Percentiles rank a stretch among this genome's conserved stretches.
phyloP scores from a whole-genome alignment of 2,797 vertebrate species.

The Sebastes goodei region DNA sequence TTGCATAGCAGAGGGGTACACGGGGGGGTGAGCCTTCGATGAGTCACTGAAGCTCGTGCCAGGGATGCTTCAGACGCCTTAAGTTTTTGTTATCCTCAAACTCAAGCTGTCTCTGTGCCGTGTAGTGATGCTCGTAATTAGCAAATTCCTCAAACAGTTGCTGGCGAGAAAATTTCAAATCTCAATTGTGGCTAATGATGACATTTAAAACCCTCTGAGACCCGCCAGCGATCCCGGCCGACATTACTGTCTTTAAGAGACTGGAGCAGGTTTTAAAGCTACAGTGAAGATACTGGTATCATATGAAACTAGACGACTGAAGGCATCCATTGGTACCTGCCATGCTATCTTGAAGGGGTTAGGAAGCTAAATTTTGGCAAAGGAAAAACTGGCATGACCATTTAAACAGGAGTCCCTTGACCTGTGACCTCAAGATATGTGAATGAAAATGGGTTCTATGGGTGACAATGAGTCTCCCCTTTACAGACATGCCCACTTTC shows the following conservation, averaged over 20 bases:
- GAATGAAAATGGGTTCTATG: too few species aligned
- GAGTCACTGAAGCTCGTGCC: slow-evolving; percentile 10
- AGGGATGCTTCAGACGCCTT: slow-evolving; percentile 1
- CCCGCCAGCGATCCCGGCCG: too few species aligned
- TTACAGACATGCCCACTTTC: too few species aligned
- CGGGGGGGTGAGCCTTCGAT: slow-evolving; percentile 35
- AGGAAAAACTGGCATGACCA: too few species aligned
- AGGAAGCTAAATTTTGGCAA: too few species aligned
- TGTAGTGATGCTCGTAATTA: background rate
- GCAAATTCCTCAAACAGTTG: background rate
- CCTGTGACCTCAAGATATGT: too few species aligned
- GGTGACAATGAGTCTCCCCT: too few species aligned
- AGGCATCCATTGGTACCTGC: too few species aligned
- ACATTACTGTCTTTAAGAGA: background rate
- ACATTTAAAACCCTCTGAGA: background rate
- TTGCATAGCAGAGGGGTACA: slow-evolving; percentile 48
- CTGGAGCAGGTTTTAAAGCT: background rate
- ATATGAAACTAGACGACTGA: too few species aligned
- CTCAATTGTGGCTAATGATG: background rate
- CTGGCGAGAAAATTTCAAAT: background rate
- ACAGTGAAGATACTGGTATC: background rate
- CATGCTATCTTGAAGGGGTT: too few species aligned
- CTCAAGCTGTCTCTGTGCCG: background rate
- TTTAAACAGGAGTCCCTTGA: too few species aligned
- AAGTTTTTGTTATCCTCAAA: slow-evolving; percentile 20